A percentile compares a stretch with the other conserved stretches of the same genome.
Conservation (phyloP, 2,888 invertebrate genomes). For the Xiphydria camelus region DNA sequence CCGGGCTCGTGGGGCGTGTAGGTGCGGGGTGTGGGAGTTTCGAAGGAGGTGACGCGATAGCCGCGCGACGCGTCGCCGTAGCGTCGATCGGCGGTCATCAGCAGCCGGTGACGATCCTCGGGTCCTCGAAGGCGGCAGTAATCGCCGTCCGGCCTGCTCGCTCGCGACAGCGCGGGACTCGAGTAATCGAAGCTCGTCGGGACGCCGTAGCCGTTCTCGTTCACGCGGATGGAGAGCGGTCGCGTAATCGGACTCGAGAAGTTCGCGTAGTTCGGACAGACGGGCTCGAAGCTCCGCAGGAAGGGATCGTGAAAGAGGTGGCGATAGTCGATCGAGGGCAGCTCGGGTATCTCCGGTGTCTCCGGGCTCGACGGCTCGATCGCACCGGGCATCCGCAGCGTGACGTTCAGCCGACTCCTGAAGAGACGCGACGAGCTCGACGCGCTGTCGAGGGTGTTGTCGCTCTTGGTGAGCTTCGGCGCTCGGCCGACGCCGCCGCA, state of each 20-base stretch:
- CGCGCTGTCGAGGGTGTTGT: slow-evolving; percentile 38
- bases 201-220: slow-evolving; percentile 24
- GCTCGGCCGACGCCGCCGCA: slow-evolving; percentile 25
- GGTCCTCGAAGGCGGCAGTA: slow-evolving; percentile 6
- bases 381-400: slow-evolving; percentile 33
- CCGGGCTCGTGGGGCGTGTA: slow-evolving; percentile 38
- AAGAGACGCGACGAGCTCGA: slow-evolving; percentile 41
- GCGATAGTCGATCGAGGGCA: slow-evolving; percentile 44
- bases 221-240: slow-evolving; percentile 39
- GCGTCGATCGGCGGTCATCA: slow-evolving; percentile 29
- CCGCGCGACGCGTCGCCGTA: too few relatives aligned
- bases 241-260: slow-evolving; percentile 31
- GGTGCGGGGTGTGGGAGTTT: slow-evolving; percentile 49
- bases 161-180: slow-evolving; percentile 18
- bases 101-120: slow-evolving; percentile 22
- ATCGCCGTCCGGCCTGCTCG: slow-evolving; percentile 13
- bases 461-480: slow-evolving; percentile 42
- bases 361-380: slow-evolving; percentile 25
- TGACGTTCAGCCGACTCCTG: slow-evolving; percentile 52
- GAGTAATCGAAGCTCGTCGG: slow-evolving; percentile 16
- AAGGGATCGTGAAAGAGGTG: slow-evolving; percentile 47
- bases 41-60: slow-evolving; percentile 54
- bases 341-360: slow-evolving; percentile 42
- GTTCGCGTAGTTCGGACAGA: slow-evolving; percentile 1
- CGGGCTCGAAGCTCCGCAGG: slow-evolving; percentile 39